phyloP scores from a whole-genome alignment of 2,113 vertebrate species.

The Embiotoca jacksoni region DNA sequence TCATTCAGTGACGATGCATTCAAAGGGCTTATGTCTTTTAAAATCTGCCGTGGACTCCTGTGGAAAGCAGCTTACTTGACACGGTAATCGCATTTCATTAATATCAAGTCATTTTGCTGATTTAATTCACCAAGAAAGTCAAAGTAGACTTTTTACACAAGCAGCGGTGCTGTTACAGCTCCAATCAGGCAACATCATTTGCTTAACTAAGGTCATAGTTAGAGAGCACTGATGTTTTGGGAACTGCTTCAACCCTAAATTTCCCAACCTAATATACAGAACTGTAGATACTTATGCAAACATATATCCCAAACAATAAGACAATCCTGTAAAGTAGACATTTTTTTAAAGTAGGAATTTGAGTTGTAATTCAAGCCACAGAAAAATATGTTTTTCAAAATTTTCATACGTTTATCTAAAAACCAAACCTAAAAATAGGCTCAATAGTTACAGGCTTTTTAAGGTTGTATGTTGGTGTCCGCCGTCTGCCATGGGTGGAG shows the following conservation, averaged over 20 bases:
- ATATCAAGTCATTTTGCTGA: slow-evolving; percentile 21
- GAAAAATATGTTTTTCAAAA: too few species aligned
- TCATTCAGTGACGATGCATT: background rate
- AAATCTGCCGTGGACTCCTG: background rate
- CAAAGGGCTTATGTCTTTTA: background rate
- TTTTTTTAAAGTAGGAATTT: background rate
- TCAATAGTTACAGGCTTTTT: slow-evolving; percentile 74
- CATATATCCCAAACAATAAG: background rate
- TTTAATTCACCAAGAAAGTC: slow-evolving; percentile 27
- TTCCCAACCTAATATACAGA: background rate
- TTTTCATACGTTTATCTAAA: slow-evolving; percentile 6
- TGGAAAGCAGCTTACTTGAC: background rate
- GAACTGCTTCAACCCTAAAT: slow-evolving; percentile 5
- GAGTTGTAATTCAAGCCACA: background rate
- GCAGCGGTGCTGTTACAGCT: background rate
- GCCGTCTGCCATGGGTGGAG: slow-evolving; percentile 53
- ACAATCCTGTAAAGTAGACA: background rate
- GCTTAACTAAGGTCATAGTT: background rate
- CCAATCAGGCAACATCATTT: background rate
- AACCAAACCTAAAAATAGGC: slow-evolving; percentile 81
- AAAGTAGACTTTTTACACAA: slow-evolving; percentile 20
- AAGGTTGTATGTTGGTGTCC: slow-evolving; percentile 68
- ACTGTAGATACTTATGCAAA: background rate
- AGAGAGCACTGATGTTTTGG: background rate
- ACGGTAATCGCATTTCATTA: background rate